Conservation (phyloP, 2,797 vertebrate species). For the Cynopterus sphinx region DNA sequence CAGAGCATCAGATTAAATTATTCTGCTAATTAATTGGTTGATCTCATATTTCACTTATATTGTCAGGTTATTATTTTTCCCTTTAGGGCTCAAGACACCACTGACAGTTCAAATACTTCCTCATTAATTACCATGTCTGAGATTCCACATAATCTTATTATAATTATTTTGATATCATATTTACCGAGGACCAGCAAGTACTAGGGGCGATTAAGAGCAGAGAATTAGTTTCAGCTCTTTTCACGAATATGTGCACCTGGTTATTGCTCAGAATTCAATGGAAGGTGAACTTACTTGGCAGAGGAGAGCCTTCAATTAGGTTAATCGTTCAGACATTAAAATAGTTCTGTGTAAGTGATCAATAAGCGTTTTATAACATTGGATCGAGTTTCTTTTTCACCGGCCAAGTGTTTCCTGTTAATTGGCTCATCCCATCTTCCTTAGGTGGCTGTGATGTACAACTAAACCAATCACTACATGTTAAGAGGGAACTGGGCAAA, state of each 20-base stretch:
- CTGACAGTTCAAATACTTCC: conserved; percentile 78
- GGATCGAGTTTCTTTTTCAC: conserved; percentile 61
- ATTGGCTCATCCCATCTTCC: conserved; percentile 42
- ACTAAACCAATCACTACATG: not conserved
- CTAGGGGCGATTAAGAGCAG: not conserved
- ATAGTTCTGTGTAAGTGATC: conserved; percentile 63
- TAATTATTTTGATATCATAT: conserved; percentile 76
- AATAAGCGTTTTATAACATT: conserved; percentile 71
- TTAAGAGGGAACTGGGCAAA: conserved; percentile 4
- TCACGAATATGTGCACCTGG: not conserved
- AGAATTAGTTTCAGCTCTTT: conserved; percentile 17
- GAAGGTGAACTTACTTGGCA: conserved; percentile 45
- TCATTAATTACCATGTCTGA: conserved; percentile 76
- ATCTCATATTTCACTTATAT: conserved; percentile 79
- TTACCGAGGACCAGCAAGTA: conserved; percentile 51
- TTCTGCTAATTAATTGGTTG: conserved; percentile 81
- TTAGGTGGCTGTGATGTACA: not conserved
- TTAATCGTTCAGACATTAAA: conserved; percentile 68
- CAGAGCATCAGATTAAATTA: conserved; percentile 75
- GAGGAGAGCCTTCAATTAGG: conserved; percentile 55
- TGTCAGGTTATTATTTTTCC: conserved; percentile 80
- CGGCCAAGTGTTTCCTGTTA: conserved; percentile 61
- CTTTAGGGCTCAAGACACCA: conserved; percentile 74
- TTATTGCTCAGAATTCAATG: not conserved
- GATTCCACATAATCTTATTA: conserved; percentile 72